Base-by-base conservation (phyloP, 2,797 vertebrate species). In the Coluber constrictor region DNA sequence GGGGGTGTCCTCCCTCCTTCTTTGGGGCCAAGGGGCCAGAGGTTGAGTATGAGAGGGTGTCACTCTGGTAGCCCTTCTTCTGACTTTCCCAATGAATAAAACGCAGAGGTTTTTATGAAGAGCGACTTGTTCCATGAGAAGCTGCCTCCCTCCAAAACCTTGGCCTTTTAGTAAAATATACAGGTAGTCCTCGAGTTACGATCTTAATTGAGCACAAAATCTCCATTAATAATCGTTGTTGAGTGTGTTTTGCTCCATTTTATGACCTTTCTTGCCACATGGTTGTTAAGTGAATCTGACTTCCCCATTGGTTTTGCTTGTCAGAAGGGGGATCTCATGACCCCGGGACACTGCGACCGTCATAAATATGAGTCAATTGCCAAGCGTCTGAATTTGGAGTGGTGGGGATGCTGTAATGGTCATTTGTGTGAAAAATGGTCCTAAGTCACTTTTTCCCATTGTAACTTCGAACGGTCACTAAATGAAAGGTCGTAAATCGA, bases 51-150 rank as follows among this genome's bases (percentile, higher is more conserved):
- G 16, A 55, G 55, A 5, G 8, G 13, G 12, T 7, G 5, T 2
- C 29, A 51, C 51, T 7, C 51, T 7, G 10, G 54, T 2, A 3
- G 47, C 51, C 27, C 51, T 18, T 57, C 20, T 11, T 4, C 29
- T 4, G 1, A 83, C 20, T 47, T 5, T 2, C 20, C 20, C 74
- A 25, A 2, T 1, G 37, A 23, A 11, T 11, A 5, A 25, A 47
- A 83, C 25, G 37, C 37, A 47, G 74, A 4, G 23, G 74, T 18
- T 47, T 70, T 47, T 2, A 37, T 25, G 74, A 11, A 47, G 9
- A 1, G 74, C 0, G 1, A 43, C 37, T 11, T 10, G 20, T 23
- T 83, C 8, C 20, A 2, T 11, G 9, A 12, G 74, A 79, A 0
- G 70, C 70, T 9, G 32, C 7, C 3, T 74, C 70, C 43, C 70